These are phyloP conservation scores for Megalonaias nervosa DNA, from an alignment of 1,140 invertebrate species.

Conservation along the genomic window DNA sequence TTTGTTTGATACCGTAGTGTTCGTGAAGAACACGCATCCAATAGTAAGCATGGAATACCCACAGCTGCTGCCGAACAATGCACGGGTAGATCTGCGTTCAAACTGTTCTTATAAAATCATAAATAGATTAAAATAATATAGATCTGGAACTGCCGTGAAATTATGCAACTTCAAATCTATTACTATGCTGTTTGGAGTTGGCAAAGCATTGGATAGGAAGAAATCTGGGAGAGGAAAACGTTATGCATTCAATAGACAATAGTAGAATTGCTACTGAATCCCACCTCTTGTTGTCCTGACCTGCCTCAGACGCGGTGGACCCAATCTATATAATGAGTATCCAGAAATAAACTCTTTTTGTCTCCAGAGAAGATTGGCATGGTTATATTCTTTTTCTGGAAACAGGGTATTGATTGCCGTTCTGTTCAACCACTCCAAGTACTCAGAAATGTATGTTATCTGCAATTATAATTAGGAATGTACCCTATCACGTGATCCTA, in stretches of 20 bases:
- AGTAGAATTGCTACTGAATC: background rate
- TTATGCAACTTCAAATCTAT: background rate
- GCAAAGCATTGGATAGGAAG: background rate
- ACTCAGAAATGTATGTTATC: slow-evolving; percentile 20
- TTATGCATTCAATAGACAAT: background rate
- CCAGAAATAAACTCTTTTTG: slow-evolving; percentile 36
- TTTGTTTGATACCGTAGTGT: background rate
- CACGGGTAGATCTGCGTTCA: background rate
- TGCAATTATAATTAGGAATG: background rate
- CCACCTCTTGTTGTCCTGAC: slow-evolving; percentile 38
- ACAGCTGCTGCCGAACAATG: background rate
- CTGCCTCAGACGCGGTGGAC: slow-evolving; percentile 48
- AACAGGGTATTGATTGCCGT: slow-evolving; percentile 39
- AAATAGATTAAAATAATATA: too few species aligned
- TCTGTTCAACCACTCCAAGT: slow-evolving; percentile 39
- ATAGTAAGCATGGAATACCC: background rate
- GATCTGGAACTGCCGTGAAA: background rate
- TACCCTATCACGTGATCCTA: too few species aligned
- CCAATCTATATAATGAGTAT: slow-evolving; percentile 37
- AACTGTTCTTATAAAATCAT: too few species aligned
- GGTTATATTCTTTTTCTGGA: slow-evolving; percentile 37
- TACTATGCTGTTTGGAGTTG: background rate
- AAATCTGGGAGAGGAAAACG: background rate
- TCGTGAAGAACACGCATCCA: background rate
- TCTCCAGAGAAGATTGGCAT: slow-evolving; percentile 13